Evolutionary conservation across 37 sponge, comb jelly and placozoan species (phyloP).

Genomic region (Ephydatia muelleri): DNA sequence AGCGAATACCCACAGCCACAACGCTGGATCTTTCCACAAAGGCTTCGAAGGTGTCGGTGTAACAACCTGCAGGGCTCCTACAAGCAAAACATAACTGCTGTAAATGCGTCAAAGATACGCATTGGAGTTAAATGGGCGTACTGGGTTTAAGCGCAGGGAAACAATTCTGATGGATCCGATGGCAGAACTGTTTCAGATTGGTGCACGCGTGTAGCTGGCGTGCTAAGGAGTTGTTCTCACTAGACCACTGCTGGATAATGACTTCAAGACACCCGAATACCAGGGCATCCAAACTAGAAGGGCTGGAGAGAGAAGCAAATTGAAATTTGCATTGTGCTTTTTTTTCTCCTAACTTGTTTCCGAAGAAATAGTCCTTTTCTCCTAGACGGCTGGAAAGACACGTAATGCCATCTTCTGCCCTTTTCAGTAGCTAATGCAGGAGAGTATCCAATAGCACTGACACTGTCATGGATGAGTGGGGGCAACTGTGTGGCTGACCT

Average conservation of each 20-base stretch:
- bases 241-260: constrained; percentile 37
- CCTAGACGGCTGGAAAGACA: constrained; percentile 44
- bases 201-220: constrained; percentile 11
- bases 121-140: background rate
- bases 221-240: constrained; percentile 31
- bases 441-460: background rate
- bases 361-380: constrained; percentile 46
- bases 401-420: constrained; percentile 49
- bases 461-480: background rate
- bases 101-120: background rate
- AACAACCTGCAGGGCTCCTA: background rate
- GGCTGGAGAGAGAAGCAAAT: constrained; percentile 6
- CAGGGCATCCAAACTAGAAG: constrained; percentile 52
- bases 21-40: constrained; percentile 40
- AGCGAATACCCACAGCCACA: constrained; percentile 49
- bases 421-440: constrained; percentile 25
- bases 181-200: constrained; percentile 54
- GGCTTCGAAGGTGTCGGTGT: background rate
- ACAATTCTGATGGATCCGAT: constrained; percentile 11
- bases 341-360: constrained; percentile 20
- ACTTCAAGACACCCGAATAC: constrained; percentile 68
- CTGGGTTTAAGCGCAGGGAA: constrained; percentile 52
- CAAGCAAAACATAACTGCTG: background rate
- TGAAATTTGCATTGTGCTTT: background rate
- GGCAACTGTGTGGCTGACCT: constrained; percentile 22